Conservation (phyloP, 2,888 invertebrate genomes). For the Eledona agricola region DNA sequence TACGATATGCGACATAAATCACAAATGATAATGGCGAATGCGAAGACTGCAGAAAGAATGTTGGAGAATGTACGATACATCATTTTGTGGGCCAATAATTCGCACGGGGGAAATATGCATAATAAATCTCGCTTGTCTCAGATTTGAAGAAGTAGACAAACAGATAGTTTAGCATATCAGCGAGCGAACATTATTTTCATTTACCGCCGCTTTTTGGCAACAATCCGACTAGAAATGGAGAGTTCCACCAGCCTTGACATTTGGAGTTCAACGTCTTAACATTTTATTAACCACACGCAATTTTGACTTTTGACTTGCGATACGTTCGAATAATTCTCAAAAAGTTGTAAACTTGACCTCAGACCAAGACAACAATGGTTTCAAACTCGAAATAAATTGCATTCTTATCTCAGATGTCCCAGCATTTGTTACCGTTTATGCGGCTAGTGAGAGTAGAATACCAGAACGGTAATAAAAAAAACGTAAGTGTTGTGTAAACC, state of each 20-base stretch:
- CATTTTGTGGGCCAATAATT: slow-evolving; percentile 16
- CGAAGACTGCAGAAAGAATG: slow-evolving; percentile 13
- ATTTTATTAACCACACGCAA: slow-evolving; percentile 26
- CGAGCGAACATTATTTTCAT: slow-evolving; percentile 8
- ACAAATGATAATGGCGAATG: slow-evolving; percentile 12
- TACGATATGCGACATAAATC: slow-evolving; percentile 22
- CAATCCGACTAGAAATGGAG: slow-evolving; percentile 14
- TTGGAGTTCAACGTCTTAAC: slow-evolving; percentile 40
- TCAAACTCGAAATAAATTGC: slow-evolving; percentile 10
- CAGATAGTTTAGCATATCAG: slow-evolving; percentile 5
- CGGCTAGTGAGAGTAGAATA: too few species aligned
- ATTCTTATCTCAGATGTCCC: slow-evolving; percentile 23
- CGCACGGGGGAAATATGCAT: slow-evolving; percentile 9
- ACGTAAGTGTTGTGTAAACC: slow-evolving; percentile 18
- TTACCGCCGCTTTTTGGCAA: slow-evolving; percentile 2
- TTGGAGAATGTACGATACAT: slow-evolving; percentile 15
- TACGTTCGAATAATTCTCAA: too few species aligned
- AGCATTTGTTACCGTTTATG: slow-evolving; percentile 2
- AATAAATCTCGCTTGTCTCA: slow-evolving; percentile 11
- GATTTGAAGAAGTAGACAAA: slow-evolving; percentile 14
- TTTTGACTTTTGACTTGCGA: too few species aligned
- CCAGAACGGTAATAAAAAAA: slow-evolving; percentile 11
- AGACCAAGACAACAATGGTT: not conserved
- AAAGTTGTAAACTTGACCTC: not conserved
- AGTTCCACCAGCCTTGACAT: slow-evolving; percentile 39